These are phyloP conservation scores for Caenorhabditis wallacei DNA, from an alignment of 2,888 invertebrate species.

Conservation along the genomic window DNA sequence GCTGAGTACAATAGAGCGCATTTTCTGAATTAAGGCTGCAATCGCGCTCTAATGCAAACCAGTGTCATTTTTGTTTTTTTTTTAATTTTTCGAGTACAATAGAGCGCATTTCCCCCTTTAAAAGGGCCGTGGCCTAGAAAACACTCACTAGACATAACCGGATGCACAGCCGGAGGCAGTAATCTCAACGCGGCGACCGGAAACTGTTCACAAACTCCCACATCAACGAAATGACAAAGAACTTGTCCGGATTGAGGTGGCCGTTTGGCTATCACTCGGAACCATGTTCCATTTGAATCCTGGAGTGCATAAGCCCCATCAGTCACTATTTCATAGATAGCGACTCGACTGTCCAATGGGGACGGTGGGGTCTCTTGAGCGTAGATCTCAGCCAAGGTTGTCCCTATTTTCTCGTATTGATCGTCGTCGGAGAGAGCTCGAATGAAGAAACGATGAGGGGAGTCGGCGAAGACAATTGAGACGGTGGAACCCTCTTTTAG, in stretches of 20 bases:
- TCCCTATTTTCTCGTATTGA: constrained; percentile 61
- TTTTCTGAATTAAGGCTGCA: too few species aligned
- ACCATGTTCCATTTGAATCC: constrained; percentile 74
- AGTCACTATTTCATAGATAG: constrained; percentile 72
- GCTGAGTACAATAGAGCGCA: too few species aligned
- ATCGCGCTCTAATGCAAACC: too few species aligned
- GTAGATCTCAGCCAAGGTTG: constrained; percentile 57
- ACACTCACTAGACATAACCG: constrained; percentile 69
- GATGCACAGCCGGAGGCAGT: constrained; percentile 65
- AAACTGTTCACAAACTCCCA: constrained; percentile 71
- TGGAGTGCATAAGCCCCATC: constrained; percentile 73
- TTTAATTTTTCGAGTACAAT: background rate
- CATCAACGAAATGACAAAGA: constrained; percentile 72
- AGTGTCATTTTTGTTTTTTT: too few species aligned
- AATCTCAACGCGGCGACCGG: constrained; percentile 68
- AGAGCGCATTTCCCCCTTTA: too few species aligned
- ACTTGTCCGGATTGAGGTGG: constrained; percentile 69
- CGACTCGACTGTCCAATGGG: constrained; percentile 64
- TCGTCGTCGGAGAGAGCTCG: constrained; percentile 59
- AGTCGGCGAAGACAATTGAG: constrained; percentile 49
- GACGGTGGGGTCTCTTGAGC: constrained; percentile 57
- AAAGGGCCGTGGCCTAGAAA: too few species aligned
- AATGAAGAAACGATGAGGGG: constrained; percentile 48
- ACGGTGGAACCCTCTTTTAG: constrained; percentile 48
- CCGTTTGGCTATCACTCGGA: constrained; percentile 69